phyloP scores from a whole-genome alignment of 92 coral and sea anemone genomes.

The Micromussa lordhowensis region DNA sequence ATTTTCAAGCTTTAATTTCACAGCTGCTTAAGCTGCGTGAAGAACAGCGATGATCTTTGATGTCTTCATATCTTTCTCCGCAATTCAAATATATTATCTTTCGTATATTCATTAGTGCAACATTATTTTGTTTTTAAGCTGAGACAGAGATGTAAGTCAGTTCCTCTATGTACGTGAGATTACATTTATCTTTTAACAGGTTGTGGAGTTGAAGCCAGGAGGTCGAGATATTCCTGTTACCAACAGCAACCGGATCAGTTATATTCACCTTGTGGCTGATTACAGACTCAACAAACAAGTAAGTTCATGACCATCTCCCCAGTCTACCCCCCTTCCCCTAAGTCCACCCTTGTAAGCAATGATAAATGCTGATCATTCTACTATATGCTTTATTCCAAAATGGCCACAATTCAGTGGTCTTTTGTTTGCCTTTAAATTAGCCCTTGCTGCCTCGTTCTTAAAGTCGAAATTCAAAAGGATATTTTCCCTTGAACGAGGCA shows the following conservation, averaged over 20 bases:
- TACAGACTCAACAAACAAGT: conserved; percentile 97
- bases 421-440: no score
- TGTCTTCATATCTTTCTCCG: no score
- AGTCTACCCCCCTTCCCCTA: neutral
- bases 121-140: neutral
- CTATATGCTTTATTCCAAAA: no score
- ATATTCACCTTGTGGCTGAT: conserved; percentile 97
- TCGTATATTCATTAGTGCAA: no score
- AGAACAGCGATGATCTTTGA: no score
- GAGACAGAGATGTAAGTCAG: conserved; percentile 53
- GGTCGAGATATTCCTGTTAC: conserved; percentile 93
- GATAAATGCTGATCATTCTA: neutral
- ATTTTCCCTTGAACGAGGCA: no score
- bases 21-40: no score
- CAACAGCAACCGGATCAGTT: conserved; percentile 87
- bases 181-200: conserved; percentile 50
- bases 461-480: no score
- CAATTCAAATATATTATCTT: no score
- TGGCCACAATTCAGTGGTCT: no score
- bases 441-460: no score
- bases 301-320: neutral
- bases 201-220: conserved; percentile 88
- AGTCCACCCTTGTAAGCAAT: neutral
- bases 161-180: neutral
- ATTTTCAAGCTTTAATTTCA: no score